phyloP scores from a whole-genome alignment of 2,888 invertebrate genomes.

The Sphaerophoria taeniata region DNA sequence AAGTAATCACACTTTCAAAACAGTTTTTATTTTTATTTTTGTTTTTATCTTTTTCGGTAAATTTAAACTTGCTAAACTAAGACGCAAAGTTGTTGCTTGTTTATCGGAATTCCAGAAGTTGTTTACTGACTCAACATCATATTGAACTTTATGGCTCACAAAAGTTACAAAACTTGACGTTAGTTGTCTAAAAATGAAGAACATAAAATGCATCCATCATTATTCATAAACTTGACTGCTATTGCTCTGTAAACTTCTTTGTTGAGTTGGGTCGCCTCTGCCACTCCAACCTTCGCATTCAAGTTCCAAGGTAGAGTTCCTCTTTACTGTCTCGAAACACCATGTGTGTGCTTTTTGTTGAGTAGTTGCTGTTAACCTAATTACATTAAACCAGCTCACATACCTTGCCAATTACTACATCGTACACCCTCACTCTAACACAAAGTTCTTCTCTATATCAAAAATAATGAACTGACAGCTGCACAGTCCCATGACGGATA shows the following conservation, averaged over 20 bases:
- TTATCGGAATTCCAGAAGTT: too few relatives aligned
- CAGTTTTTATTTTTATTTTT: too few relatives aligned
- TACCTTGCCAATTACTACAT: constrained; percentile 4
- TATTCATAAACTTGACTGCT: not conserved
- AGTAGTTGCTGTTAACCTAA: constrained; percentile 40
- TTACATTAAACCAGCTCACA: constrained; percentile 60
- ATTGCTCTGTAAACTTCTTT: not conserved
- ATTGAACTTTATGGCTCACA: too few relatives aligned
- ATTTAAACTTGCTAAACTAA: too few relatives aligned
- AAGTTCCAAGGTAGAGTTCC: not conserved
- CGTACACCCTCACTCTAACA: not conserved
- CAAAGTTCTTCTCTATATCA: constrained; percentile 25
- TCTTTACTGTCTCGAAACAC: not conserved
- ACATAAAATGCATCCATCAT: constrained; percentile 14
- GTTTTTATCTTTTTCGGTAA: too few relatives aligned
- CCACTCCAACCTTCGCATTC: not conserved
- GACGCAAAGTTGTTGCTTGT: too few relatives aligned
- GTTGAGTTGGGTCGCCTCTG: too few relatives aligned
- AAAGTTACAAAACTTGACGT: too few relatives aligned
- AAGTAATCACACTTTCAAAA: too few relatives aligned
- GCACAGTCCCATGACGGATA: constrained; percentile 59
- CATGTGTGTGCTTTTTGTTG: constrained; percentile 16
- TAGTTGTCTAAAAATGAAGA: too few relatives aligned
- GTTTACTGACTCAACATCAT: too few relatives aligned
- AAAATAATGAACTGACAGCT: constrained; percentile 66